Base-by-base conservation (phyloP, 2,113 vertebrate species). In the Lophura nycthemera region DNA sequence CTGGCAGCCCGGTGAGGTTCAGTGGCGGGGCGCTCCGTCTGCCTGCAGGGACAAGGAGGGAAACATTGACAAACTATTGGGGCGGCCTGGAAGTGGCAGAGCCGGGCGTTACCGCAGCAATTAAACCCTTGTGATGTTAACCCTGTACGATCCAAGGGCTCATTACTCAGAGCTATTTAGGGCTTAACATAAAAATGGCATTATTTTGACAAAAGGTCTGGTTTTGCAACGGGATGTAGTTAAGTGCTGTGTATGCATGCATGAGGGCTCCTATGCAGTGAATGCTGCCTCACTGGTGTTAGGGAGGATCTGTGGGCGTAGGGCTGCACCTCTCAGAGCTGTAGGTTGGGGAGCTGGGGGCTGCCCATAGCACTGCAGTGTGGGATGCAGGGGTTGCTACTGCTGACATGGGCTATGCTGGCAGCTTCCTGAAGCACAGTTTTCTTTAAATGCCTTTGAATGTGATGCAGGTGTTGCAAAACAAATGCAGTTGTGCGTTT, bases 1-100 rank as follows among this genome's bases (percentile, higher is more conserved):
- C 99, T 6, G 99, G 99, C 59, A 99, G 98, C 61, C 99, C 99
- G 0, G 99, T 99, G 95, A 99, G 98, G 97, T 99, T 99, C 93
- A 99, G 97, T 0, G 99, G 99, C 1, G 99, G 99, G 38, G 99
- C 99, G 6, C 99, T 99, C 64, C 99, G 97, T 92, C 99, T 97
- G 42, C 99, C 99, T 98, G 97, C 20, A 7, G 88, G 61, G 64
- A 65, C 0, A 24, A 75, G 50, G 38, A 11, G 81, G 48, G 76
- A 11, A 85, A 34, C 10, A 25, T 81, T 54, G 24, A 10, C 11
- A 22, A 67, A 45, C 9, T 3, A 13, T 0, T 17, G 10, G 57
- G 43, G 66, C 59, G 7, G 1, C 25, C 15, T 34, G 83, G 50
- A 2, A 2, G 24, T 24, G 82, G 29, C 79, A 40, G 86, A 5